These are phyloP conservation scores for Heteromurus nitidus DNA, from an alignment of 2,888 invertebrate genomes.

Conservation along the genomic window DNA sequence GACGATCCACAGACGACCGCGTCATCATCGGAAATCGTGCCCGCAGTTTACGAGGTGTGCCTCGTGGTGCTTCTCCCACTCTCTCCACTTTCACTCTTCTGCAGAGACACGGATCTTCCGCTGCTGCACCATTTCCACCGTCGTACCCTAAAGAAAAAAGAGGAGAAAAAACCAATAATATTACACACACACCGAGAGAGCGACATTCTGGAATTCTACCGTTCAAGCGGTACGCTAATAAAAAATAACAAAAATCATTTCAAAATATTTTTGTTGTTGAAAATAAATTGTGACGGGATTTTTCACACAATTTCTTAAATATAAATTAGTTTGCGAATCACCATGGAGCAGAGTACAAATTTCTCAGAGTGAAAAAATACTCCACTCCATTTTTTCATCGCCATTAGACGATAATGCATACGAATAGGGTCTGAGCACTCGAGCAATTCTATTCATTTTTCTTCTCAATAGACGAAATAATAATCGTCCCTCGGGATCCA, in stretches of 20 bases:
- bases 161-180: not conserved
- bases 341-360: not conserved
- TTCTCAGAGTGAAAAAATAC: not conserved
- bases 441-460: not conserved
- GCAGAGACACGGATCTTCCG: too few species aligned
- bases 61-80: constrained; percentile 49
- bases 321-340: not conserved
- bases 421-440: not conserved
- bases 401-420: not conserved
- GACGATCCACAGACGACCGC: too few species aligned
- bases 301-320: not conserved
- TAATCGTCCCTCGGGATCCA: not conserved
- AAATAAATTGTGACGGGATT: not conserved
- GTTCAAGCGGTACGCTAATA: not conserved
- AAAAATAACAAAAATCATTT: too few species aligned
- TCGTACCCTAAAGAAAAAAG: not conserved
- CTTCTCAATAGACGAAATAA: not conserved
- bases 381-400: not conserved
- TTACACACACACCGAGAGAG: not conserved
- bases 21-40: constrained; percentile 30
- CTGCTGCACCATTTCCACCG: constrained; percentile 39
- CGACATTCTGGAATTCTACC: not conserved
- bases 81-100: constrained; percentile 29
- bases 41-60: constrained; percentile 58
- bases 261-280: too few species aligned